Conservation (phyloP, 2,797 vertebrate species). For the Aphelocoma californica region DNA sequence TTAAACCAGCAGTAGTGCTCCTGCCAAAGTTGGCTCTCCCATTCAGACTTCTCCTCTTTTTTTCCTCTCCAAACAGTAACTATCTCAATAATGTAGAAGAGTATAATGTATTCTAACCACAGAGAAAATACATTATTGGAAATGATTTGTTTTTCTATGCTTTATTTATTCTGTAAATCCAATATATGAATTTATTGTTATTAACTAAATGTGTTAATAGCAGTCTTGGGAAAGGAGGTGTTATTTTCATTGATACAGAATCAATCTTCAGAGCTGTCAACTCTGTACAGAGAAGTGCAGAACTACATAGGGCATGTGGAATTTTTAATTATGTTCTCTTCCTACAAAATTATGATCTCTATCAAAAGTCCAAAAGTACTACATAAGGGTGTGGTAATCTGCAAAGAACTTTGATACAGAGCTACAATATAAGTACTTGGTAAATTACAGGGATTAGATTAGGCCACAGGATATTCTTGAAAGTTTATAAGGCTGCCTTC, state of each 20-base stretch:
- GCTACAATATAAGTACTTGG: background rate
- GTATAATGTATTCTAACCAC: background rate
- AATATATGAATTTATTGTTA: slow-evolving; percentile 35
- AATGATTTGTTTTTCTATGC: slow-evolving; percentile 54
- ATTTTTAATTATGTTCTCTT: background rate
- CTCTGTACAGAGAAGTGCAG: background rate
- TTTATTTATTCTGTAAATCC: slow-evolving; percentile 46
- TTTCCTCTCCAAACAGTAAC: background rate
- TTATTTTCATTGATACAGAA: background rate
- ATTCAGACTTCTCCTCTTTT: slow-evolving; percentile 18
- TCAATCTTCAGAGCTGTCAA: background rate
- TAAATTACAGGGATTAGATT: background rate
- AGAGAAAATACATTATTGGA: slow-evolving; percentile 60
- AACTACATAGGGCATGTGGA: background rate
- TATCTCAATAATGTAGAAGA: slow-evolving; percentile 3
- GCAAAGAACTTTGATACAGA: background rate
- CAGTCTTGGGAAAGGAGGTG: background rate
- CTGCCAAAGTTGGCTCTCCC: slow-evolving; percentile 23
- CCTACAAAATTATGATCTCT: background rate
- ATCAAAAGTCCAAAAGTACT: background rate
- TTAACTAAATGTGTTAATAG: background rate
- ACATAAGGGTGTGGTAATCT: background rate
- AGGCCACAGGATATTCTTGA: slow-evolving; percentile 3
- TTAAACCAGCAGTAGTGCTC: slow-evolving; percentile 17
- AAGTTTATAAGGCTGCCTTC: background rate